Evolutionary conservation across 2,888 invertebrate genomes (phyloP).

Genomic region (Linnaemya tessellans): DNA sequence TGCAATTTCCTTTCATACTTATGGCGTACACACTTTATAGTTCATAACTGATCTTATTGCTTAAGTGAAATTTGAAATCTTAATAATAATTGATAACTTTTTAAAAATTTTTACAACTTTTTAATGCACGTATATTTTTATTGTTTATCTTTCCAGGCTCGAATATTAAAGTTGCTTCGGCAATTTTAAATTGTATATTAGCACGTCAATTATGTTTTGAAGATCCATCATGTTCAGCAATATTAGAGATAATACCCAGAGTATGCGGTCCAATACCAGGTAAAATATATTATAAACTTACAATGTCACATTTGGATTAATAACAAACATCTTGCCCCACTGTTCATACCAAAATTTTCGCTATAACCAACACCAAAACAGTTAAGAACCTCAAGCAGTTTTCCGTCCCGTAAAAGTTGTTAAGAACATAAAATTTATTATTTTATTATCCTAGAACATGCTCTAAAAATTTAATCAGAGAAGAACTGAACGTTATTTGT

Average conservation of each 20-base stretch:
- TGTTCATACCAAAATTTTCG: neutral
- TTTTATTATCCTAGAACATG: conserved; percentile 47
- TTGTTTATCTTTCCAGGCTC: conserved; percentile 86
- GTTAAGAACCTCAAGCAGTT: neutral
- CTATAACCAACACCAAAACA: neutral
- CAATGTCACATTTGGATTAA: neutral
- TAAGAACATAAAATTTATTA: conserved; percentile 40
- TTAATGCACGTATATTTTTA: neutral
- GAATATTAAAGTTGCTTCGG: conserved; percentile 90
- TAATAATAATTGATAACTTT: neutral
- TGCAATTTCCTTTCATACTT: too few species aligned
- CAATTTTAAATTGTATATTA: conserved; percentile 93
- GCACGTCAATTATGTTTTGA: conserved; percentile 95
- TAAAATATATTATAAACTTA: conserved; percentile 82
- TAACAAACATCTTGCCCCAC: neutral
- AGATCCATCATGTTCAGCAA: conserved; percentile 94
- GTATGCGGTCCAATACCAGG: conserved; percentile 96
- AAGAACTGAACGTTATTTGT: conserved; percentile 2
- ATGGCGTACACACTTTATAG: too few species aligned
- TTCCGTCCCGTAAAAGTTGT: neutral
- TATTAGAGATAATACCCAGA: conserved; percentile 94
- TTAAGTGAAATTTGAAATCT: too few species aligned
- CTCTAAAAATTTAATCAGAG: conserved; percentile 23
- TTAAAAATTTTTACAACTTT: neutral
- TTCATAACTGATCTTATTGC: too few species aligned